Percentiles rank a stretch among this genome's conserved stretches.
Evolutionary conservation across 2,888 invertebrate genomes (phyloP).

Genomic region (Cephus runcator): DNA sequence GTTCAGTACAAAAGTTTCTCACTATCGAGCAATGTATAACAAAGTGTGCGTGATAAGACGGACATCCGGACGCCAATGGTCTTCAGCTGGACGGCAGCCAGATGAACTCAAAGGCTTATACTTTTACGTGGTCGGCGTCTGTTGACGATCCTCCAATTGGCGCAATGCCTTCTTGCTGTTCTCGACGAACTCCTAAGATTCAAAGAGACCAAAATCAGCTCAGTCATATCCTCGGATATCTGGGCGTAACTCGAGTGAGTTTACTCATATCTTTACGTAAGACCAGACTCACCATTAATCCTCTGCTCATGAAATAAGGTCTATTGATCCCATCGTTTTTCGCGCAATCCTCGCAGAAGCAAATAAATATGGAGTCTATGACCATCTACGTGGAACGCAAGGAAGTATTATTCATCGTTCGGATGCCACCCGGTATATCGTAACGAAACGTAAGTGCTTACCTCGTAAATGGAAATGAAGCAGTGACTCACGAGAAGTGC

Average conservation of each 20-base stretch:
- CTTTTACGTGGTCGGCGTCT: too few species aligned
- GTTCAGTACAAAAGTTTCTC: too few species aligned
- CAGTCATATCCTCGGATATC: not conserved
- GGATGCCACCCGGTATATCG: too few species aligned
- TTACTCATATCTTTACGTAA: too few species aligned
- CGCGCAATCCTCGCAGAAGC: constrained; percentile 77
- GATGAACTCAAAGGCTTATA: too few species aligned
- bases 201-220: constrained; percentile 10
- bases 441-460: constrained; percentile 53
- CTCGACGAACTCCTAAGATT: constrained; percentile 70
- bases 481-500: constrained; percentile 78
- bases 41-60: too few species aligned
- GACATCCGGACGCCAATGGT: too few species aligned
- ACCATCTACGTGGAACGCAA: constrained; percentile 66
- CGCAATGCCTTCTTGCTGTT: constrained; percentile 69
- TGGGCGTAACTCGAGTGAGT: not conserved
- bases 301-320: constrained; percentile 75
- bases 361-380: constrained; percentile 76
- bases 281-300: constrained; percentile 68
- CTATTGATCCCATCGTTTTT: constrained; percentile 72
- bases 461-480: constrained; percentile 80
- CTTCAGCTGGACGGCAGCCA: too few species aligned
- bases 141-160: constrained; percentile 28
- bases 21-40: too few species aligned
- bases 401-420: too few species aligned